Base-by-base conservation (phyloP, 2,113 vertebrate species). In the Phalacrocorax aristotelis region DNA sequence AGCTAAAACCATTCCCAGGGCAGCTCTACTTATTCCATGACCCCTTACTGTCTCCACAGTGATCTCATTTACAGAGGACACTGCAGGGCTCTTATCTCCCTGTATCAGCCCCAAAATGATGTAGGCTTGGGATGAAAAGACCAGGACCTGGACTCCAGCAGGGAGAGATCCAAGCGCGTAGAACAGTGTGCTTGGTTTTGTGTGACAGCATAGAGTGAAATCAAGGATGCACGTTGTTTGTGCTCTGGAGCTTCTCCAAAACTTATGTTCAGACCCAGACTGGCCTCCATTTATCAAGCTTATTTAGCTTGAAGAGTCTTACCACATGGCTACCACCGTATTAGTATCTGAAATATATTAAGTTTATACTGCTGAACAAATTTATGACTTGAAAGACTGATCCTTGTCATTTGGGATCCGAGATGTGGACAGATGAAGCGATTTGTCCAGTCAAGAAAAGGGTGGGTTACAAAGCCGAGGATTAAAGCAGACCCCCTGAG, bases 381-480 rank as follows among this genome's bases (percentile, higher is more conserved):
- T 96, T 94, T 95, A 96, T 92, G 79, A 94, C 49, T 96, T 91
- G 93, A 94, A 96, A 96, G 90, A 58, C 62, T 94, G 85, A 88
- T 91, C 49, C 78, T 70, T 90, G 90, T 94, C 62, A 19, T 11
- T 93, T 40, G 79, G 66, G 70, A 95, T 91, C 76, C 77, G 81
- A 93, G 82, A 94, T 62, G 57, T 1, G 5, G 89, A 94, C 62
- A 86, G 93, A 94, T 64, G 75, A 95, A 95, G 62, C 49, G 80
- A 83, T 95, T 89, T 94, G 38, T 82, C 78, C 64, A 23, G 42
- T 90, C 70, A 93, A 62, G 89, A 76, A 90, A 68, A 72, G 78
- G 38, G 38, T 88, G 46, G 18, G 29, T 78, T 70, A 44, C 36
- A 89, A 86, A 95, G 62, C 14, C 66, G 38, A 82, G 42, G 72